These are phyloP conservation scores for Resseliella maxima DNA, from an alignment of 2,888 invertebrate species.

Conservation along the genomic window DNA sequence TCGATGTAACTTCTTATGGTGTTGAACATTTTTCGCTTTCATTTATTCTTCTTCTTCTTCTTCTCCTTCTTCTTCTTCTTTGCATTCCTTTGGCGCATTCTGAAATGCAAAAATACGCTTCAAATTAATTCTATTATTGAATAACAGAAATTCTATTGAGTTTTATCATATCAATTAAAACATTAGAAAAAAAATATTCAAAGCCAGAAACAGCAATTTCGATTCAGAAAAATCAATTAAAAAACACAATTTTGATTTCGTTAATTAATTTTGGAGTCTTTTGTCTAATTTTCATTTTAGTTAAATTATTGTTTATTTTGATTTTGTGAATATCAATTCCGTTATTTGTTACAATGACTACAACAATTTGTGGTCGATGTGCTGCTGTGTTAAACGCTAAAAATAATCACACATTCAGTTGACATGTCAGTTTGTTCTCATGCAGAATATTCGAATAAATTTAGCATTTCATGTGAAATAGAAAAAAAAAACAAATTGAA, in stretches of 20 bases:
- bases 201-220: too few relatives aligned
- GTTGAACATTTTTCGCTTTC: too few relatives aligned
- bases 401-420: slow-evolving; percentile 28
- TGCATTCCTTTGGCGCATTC: background rate
- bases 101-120: too few relatives aligned
- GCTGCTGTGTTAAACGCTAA: background rate
- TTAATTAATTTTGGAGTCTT: background rate
- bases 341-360: background rate
- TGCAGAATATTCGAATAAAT: slow-evolving; percentile 16
- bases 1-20: background rate
- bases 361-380: slow-evolving; percentile 11
- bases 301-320: background rate
- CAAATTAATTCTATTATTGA: too few relatives aligned
- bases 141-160: too few relatives aligned
- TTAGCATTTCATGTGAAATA: too few relatives aligned
- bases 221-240: background rate
- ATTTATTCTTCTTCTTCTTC: background rate
- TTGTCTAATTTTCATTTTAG: background rate
- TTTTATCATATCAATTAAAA: too few relatives aligned
- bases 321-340: background rate
- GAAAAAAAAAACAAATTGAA: background rate
- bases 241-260: background rate
- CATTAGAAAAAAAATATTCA: too few relatives aligned
- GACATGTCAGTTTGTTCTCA: background rate
- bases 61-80: background rate